These are phyloP conservation scores for Caerostris extrusa DNA, from an alignment of 1,140 invertebrate species.

Conservation along the genomic window DNA sequence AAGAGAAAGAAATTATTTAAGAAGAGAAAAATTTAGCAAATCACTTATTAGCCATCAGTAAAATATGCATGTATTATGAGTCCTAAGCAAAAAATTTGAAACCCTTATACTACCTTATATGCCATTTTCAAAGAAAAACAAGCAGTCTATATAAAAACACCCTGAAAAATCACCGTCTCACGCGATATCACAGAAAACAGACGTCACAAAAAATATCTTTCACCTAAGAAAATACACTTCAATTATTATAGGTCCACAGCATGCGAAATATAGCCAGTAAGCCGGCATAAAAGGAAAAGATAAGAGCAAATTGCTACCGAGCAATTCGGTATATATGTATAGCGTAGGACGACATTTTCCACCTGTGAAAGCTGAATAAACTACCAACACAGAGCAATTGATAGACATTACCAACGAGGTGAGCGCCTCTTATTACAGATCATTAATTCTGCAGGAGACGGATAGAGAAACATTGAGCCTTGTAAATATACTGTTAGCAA, in stretches of 20 bases:
- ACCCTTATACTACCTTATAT: too few species aligned
- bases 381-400: neutral
- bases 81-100: too few species aligned
- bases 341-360: neutral
- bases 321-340: neutral
- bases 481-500: neutral
- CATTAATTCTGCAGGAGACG: conserved; percentile 2
- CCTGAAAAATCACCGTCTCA: too few species aligned
- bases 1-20: too few species aligned
- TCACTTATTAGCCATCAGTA: too few species aligned
- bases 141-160: too few species aligned
- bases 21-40: too few species aligned
- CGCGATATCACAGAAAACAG: neutral
- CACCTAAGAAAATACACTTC: neutral
- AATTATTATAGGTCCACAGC: neutral
- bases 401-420: neutral
- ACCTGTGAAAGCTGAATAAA: neutral
- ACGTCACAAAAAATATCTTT: neutral
- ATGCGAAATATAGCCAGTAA: neutral
- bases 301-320: neutral
- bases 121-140: too few species aligned
- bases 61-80: too few species aligned
- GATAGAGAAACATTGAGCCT: neutral
- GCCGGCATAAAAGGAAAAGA: neutral
- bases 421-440: conserved; percentile 10